phyloP scores from a whole-genome alignment of 2,888 invertebrate species.

The Stenodera caucasica region DNA sequence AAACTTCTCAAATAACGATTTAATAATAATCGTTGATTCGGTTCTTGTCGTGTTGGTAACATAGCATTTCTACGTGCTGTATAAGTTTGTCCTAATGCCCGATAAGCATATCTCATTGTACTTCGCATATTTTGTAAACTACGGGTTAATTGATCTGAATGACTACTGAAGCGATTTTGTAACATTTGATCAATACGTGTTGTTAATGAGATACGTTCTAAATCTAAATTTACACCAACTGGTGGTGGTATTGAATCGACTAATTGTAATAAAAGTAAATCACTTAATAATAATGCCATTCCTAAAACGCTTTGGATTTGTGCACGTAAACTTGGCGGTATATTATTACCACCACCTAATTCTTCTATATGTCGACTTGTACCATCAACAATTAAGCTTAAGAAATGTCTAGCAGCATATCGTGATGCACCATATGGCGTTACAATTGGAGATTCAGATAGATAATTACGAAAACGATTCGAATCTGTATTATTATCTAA shows the following conservation, averaged over 20 bases:
- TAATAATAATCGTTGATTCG: slow-evolving; percentile 40
- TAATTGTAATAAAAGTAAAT: slow-evolving; percentile 57
- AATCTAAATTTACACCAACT: slow-evolving; percentile 48
- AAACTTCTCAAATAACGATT: slow-evolving; percentile 36
- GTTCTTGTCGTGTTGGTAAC: slow-evolving; percentile 39
- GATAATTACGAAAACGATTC: slow-evolving; percentile 27
- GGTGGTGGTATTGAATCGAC: slow-evolving; percentile 55
- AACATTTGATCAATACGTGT: slow-evolving; percentile 51
- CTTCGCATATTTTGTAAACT: slow-evolving; percentile 48
- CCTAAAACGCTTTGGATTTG: slow-evolving; percentile 52
- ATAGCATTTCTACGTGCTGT: slow-evolving; percentile 47
- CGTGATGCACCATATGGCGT: slow-evolving; percentile 49
- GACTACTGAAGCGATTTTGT: slow-evolving; percentile 44
- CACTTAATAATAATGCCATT: slow-evolving; percentile 57
- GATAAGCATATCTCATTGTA: slow-evolving; percentile 47
- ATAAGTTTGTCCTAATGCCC: slow-evolving; percentile 48
- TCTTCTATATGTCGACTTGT: slow-evolving; percentile 58
- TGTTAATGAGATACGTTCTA: slow-evolving; percentile 49
- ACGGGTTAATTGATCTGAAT: slow-evolving; percentile 47
- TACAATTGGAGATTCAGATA: slow-evolving; percentile 38
- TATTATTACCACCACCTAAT: slow-evolving; percentile 35
- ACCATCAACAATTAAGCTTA: slow-evolving; percentile 56
- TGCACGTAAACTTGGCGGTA: slow-evolving; percentile 37
- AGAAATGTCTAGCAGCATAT: slow-evolving; percentile 51
- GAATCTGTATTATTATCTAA: slow-evolving; percentile 35